phyloP scores from a whole-genome alignment of 1,140 invertebrate species.

The Hormaphis cornu region DNA sequence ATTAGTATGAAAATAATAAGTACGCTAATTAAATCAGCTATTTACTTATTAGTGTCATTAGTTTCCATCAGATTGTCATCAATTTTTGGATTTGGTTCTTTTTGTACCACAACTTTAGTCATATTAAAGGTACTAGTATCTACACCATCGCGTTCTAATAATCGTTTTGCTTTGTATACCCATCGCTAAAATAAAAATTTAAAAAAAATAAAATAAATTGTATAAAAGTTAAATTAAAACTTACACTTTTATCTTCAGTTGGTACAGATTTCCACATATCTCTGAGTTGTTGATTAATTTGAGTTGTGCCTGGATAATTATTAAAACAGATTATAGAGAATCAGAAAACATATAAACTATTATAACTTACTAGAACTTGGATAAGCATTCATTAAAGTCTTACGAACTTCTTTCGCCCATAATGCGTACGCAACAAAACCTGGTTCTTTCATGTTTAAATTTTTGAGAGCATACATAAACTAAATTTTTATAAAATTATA shows the following conservation, averaged over 20 bases:
- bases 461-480: slow-evolving; percentile 30
- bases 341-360: background rate
- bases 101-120: background rate
- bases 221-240: slow-evolving; percentile 14
- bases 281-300: slow-evolving; percentile 67
- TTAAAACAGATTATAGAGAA: slow-evolving; percentile 34
- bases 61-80: background rate
- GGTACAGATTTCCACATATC: slow-evolving; percentile 75
- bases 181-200: slow-evolving; percentile 24
- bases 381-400: slow-evolving; percentile 57
- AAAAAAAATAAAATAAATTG: background rate
- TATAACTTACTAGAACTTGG: slow-evolving; percentile 58
- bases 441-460: slow-evolving; percentile 51
- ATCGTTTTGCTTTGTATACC: slow-evolving; percentile 30
- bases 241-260: slow-evolving; percentile 44
- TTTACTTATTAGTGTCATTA: background rate
- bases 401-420: slow-evolving; percentile 73
- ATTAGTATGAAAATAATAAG: background rate
- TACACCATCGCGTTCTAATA: slow-evolving; percentile 15
- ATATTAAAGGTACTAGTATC: background rate
- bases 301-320: slow-evolving; percentile 57
- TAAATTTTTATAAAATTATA: background rate
- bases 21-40: too few species aligned
- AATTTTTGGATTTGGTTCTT: background rate
- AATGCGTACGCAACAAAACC: slow-evolving; percentile 81